Evolutionary conservation across 2,888 invertebrate genomes (phyloP).

Genomic region (Girardia tigrina): DNA sequence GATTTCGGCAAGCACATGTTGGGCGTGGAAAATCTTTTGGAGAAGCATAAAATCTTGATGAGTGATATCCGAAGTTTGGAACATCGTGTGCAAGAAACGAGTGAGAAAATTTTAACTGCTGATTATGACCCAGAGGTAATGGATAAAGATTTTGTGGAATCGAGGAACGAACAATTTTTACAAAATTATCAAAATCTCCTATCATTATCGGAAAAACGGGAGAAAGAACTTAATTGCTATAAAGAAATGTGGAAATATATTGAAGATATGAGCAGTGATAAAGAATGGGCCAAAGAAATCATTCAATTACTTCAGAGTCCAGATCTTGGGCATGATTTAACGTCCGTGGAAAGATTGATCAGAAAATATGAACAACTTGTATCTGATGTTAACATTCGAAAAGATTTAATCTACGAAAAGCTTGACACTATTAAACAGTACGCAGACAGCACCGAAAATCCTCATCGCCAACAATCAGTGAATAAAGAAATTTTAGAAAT

Average conservation of each 20-base stretch:
- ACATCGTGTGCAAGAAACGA: conserved; percentile 82
- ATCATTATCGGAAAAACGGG: conserved; percentile 71
- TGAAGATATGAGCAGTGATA: conserved; percentile 97
- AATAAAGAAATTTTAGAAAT: neutral
- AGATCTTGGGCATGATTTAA: conserved; percentile 93
- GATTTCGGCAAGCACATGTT: conserved; percentile 97
- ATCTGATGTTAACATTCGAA: neutral
- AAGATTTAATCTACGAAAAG: neutral
- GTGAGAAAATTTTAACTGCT: conserved; percentile 51
- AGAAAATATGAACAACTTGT: conserved; percentile 57
- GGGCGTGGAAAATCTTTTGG: conserved; percentile 95
- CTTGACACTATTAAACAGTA: neutral
- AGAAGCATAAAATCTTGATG: conserved; percentile 90
- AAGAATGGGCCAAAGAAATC: conserved; percentile 54
- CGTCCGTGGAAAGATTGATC: conserved; percentile 82
- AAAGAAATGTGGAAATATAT: conserved; percentile 98
- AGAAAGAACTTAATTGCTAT: conserved; percentile 81
- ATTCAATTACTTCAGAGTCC: conserved; percentile 92
- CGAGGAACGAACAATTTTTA: conserved; percentile 82
- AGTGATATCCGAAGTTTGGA: conserved; percentile 95
- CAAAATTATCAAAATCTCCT: conserved; percentile 86
- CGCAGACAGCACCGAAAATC: neutral
- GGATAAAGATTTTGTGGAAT: conserved; percentile 83
- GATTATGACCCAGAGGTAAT: conserved; percentile 74
- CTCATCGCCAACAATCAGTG: neutral